Evolutionary conservation across 2,888 invertebrate species (phyloP).

Genomic region (Brachyptera putata): DNA sequence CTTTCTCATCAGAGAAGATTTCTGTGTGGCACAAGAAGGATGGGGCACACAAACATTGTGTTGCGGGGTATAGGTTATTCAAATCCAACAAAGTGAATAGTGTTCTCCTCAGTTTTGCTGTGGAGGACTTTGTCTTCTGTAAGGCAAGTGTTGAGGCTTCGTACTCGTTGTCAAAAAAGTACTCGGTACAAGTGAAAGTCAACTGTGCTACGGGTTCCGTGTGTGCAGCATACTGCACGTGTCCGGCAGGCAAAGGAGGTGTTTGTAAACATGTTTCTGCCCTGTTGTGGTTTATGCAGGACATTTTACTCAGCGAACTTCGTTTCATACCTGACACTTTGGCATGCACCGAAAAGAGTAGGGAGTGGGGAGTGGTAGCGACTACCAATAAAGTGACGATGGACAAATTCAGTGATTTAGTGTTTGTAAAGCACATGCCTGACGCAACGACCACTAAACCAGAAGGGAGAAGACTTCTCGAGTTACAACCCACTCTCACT

Average conservation of each 20-base stretch:
- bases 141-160: background rate
- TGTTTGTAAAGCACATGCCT: background rate
- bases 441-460: background rate
- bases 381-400: background rate
- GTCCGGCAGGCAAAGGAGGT: background rate
- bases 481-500: no score
- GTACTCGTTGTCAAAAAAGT: background rate
- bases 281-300: background rate
- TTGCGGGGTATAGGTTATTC: background rate
- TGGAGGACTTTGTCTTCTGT: background rate
- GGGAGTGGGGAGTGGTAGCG: background rate
- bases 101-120: background rate
- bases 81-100: background rate
- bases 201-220: background rate
- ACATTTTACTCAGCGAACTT: background rate
- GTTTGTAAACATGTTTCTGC: slow-evolving; percentile 2
- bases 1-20: background rate
- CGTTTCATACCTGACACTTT: background rate
- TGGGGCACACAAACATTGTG: background rate
- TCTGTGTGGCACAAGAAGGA: background rate
- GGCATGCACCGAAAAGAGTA: background rate
- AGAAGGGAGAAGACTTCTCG: background rate
- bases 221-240: background rate
- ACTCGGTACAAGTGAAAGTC: background rate
- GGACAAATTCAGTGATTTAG: background rate